Evolutionary conservation across 2,888 invertebrate genomes (phyloP), one percentile per base, ranked within the genome.

Genomic region (Andrena praecox): DNA sequence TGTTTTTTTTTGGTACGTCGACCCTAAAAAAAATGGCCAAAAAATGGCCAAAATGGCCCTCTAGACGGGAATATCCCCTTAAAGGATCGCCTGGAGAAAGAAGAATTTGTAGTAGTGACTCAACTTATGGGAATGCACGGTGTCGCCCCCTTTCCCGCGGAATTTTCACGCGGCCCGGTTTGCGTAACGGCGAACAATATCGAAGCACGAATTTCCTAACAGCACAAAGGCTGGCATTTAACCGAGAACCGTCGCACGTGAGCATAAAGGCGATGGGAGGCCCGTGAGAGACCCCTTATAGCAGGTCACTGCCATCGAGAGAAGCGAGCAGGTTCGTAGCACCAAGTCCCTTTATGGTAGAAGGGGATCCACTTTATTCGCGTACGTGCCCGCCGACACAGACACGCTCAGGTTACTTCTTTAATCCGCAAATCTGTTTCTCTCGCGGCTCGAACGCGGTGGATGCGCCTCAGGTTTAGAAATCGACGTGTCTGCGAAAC

Each of bases 291-390:
- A 67, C 67, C 75, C 74, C 82, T 80, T 82, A 80, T 82, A 86
- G 84, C 91, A 88, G 91, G 91, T 91, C 90, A 91, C 88, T 91
- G 91, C 89, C 90, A 91, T 91, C 88, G 86, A 85, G 89, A 87
- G 87, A 84, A 82, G 71, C 87, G 74, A 90, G 86, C 90, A 90
- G 89, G 89, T 91, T 91, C 87, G 87, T 66, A 77, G 72, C 72
- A 62, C 64, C 77, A 75, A 67, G 83, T 87, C 89, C 91, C 90
- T 91, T 91, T 91, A 91, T 87, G 88, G 89, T 82, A 88, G 90
- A 90, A 88, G 87, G 89, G 85, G 85, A 89, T 83, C 77, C 77
- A 78, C 75, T 73, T 78, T 80, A 71, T 75, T 78, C 79, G 48
- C 33, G 54, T 79, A 68, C 80, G 52, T 66, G 70, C 71, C 70